phyloP scores from a whole-genome alignment of 2,797 vertebrate genomes.

The Echeneis naucrates region DNA sequence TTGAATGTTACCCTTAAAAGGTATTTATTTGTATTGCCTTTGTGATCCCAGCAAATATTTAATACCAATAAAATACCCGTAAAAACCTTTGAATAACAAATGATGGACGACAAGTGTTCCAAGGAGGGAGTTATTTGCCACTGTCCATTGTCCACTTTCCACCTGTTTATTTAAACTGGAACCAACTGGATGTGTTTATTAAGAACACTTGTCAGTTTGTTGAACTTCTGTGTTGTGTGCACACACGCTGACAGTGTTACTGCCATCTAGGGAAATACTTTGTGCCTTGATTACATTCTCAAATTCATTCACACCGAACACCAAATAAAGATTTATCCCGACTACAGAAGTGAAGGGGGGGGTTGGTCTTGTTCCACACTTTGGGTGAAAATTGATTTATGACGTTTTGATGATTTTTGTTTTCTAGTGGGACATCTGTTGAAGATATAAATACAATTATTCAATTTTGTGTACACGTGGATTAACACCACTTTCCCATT shows the following conservation, averaged over 20 bases:
- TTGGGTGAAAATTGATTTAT: neutral
- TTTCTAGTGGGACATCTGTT: neutral
- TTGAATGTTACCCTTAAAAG: too few species aligned
- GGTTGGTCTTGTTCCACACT: neutral
- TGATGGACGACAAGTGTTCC: neutral
- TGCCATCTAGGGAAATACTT: neutral
- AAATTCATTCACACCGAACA: neutral
- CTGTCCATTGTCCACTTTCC: neutral
- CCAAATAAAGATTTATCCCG: neutral
- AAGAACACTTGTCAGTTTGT: neutral
- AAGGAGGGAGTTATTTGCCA: neutral
- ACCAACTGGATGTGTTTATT: neutral
- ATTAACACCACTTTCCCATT: too few species aligned
- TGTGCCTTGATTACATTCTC: neutral
- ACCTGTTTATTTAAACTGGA: conserved; percentile 15
- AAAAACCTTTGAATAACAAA: neutral
- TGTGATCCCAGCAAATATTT: too few species aligned
- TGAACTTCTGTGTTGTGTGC: neutral
- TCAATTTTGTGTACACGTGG: too few species aligned
- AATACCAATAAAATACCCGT: neutral
- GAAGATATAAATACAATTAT: neutral
- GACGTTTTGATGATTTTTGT: neutral
- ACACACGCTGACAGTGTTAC: neutral
- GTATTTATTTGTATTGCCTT: neutral
- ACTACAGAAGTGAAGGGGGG: neutral